phyloP scores from a whole-genome alignment of 92 coral and sea anemone species.

The Scolanthus callimorphus region DNA sequence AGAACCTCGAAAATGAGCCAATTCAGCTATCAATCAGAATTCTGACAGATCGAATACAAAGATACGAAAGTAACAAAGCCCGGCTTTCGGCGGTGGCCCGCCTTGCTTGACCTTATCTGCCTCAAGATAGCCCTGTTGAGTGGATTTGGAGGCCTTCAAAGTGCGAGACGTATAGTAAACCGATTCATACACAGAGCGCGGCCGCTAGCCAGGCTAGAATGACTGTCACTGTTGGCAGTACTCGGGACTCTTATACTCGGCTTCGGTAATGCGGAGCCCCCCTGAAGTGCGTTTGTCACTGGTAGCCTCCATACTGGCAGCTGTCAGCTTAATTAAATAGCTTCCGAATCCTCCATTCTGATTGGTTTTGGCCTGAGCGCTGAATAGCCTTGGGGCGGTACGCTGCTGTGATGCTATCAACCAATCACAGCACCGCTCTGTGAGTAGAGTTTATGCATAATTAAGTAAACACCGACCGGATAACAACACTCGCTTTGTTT shows the following conservation, averaged over 20 bases:
- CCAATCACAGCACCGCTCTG: slow-evolving; percentile 53
- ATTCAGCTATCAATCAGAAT: slow-evolving; percentile 98
- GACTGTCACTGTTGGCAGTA: slow-evolving; percentile 1
- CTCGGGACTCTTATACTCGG: slow-evolving; percentile 37
- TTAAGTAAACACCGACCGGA: slow-evolving; percentile 68
- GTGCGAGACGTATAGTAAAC: background rate
- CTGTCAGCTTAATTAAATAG: slow-evolving; percentile 91
- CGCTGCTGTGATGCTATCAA: slow-evolving; percentile 28
- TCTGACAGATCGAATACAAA: slow-evolving; percentile 90
- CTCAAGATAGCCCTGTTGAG: slow-evolving; percentile 25
- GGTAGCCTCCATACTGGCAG: slow-evolving; percentile 33
- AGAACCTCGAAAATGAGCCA: slow-evolving; percentile 79
- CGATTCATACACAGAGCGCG: too few species aligned
- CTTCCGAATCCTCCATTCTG: slow-evolving; percentile 60
- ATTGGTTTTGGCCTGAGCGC: slow-evolving; percentile 66
- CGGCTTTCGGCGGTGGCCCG: slow-evolving; percentile 53
- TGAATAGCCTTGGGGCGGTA: slow-evolving; percentile 80
- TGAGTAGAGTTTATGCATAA: slow-evolving; percentile 73
- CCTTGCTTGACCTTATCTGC: slow-evolving; percentile 59
- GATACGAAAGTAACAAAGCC: slow-evolving; percentile 86
- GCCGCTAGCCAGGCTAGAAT: too few species aligned
- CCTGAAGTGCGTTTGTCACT: slow-evolving; percentile 63
- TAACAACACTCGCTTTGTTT: background rate
- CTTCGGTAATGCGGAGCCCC: slow-evolving; percentile 59
- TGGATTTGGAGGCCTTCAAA: slow-evolving; percentile 15